Base-by-base conservation (phyloP, 2,797 vertebrate genomes). In the Florisuga fusca region DNA sequence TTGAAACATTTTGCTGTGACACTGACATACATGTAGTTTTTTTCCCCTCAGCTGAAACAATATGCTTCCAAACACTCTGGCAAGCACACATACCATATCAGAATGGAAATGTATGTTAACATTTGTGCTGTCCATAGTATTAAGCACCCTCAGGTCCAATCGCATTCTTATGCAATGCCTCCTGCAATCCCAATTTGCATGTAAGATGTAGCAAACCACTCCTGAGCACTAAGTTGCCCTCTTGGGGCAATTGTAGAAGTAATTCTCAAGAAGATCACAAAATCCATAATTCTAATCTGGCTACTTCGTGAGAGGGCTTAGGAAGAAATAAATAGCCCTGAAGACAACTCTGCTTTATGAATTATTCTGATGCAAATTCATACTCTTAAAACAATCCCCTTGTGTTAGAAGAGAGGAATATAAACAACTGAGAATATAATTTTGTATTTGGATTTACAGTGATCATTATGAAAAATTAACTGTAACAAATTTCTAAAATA, bases 351-450 rank as follows among this genome's bases (percentile, higher is more conserved):
- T 80, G 26, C 57, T 86, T 68, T 89, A 83, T 94, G 71, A 96
- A 92, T 96, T 94, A 96, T 96, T 97, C 92, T 94, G 84, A 96
- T 93, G 89, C 84, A 97, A 97, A 96, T 95, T 84, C 61, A 36
- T 33, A 51, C 41, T 85, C 67, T 89, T 89, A 76, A 88, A 84
- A 87, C 53, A 95, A 16, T 91, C 55, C 63, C 72, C 55, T 80
- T 67, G 34, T 41, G 88, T 87, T 76, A 95, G 90, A 95, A 85
- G 80, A 88, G 96, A 96, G 78, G 53, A 78, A 91, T 36, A 76
- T 88, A 74, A 90, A 95, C 74, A 96, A 95, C 53, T n/a, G 21
- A 84, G 54, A 78, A 87, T 82, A 66, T 89, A 95, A 89, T 95
- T 86, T 96, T 96, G 84, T 53, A 95, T 91, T 83, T 94, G 59